A percentile compares a stretch with the other conserved stretches of the same genome.
phyloP scores from a whole-genome alignment of 2,797 vertebrate species.

The Adrianichthys oophorus region DNA sequence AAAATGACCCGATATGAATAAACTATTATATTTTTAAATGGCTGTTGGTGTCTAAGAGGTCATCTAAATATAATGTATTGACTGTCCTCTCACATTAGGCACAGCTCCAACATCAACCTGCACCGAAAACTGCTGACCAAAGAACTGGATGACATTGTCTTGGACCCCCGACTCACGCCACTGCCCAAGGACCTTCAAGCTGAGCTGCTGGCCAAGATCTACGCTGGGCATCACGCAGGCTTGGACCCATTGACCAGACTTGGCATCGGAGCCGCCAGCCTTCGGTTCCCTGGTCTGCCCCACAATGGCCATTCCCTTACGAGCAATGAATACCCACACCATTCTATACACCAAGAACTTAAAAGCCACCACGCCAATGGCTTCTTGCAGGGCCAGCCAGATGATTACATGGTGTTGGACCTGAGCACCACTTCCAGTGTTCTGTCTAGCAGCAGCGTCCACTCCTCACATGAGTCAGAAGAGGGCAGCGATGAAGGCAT shows the following conservation, averaged over 20 bases:
- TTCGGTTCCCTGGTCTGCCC: conserved; percentile 81
- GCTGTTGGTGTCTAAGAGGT: conserved; percentile 12
- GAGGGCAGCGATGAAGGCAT: conserved; percentile 96
- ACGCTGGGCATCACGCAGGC: conserved; percentile 88
- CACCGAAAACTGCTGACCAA: conserved; percentile 99
- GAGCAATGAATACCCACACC: conserved; percentile 83
- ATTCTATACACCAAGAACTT: conserved; percentile 56
- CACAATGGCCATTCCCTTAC: conserved; percentile 85
- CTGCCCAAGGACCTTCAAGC: conserved; percentile 82
- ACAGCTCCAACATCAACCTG: conserved; percentile 99
- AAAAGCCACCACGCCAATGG: conserved; percentile 81
- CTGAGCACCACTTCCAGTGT: conserved; percentile 95
- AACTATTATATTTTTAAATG: conserved; percentile 10
- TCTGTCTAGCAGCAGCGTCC: conserved; percentile 94
- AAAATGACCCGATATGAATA: conserved; percentile 4
- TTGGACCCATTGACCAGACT: conserved; percentile 88
- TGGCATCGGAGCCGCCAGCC: conserved; percentile 82
- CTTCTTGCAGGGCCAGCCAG: conserved; percentile 85
- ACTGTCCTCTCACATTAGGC: conserved; percentile 76
- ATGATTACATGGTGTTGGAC: conserved; percentile 96
- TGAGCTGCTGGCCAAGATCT: conserved; percentile 91
- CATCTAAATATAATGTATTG: neutral
- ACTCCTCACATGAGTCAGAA: conserved; percentile 94
- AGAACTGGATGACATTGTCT: conserved; percentile 99
- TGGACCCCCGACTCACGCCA: conserved; percentile 82